These are phyloP conservation scores for Cyclophora punctaria DNA, from an alignment of 2,888 invertebrate genomes.

Conservation along the genomic window DNA sequence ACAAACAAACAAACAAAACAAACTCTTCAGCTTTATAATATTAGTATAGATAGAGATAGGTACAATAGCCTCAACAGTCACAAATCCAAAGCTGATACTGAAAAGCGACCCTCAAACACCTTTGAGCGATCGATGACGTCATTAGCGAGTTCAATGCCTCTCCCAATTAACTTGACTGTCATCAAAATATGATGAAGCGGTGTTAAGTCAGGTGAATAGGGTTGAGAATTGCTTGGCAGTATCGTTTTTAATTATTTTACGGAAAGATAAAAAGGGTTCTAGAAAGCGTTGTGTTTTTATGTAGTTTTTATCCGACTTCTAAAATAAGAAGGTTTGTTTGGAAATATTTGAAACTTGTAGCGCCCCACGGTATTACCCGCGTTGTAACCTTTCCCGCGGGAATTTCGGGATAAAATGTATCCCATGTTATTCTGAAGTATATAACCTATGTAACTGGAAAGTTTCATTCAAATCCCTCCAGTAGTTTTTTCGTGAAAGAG, in stretches of 20 bases:
- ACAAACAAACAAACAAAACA: too few relatives aligned
- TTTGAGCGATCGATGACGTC: slow-evolving; percentile 25
- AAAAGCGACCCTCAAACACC: slow-evolving; percentile 7
- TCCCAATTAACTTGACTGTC: slow-evolving; percentile 20
- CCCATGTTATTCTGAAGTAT: background rate
- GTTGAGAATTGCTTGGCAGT: background rate
- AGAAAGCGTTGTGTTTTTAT: background rate
- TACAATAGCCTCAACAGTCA: too few relatives aligned
- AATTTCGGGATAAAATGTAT: too few relatives aligned
- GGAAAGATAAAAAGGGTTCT: background rate
- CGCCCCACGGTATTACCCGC: too few relatives aligned
- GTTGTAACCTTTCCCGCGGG: too few relatives aligned
- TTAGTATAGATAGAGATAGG: too few relatives aligned
- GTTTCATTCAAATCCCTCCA: too few relatives aligned
- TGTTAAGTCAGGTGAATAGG: background rate
- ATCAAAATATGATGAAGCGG: background rate
- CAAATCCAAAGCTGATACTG: background rate
- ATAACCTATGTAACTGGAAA: background rate
- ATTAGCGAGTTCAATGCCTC: slow-evolving; percentile 19
- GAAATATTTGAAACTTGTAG: background rate
- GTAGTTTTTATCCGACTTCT: background rate
- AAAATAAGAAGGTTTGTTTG: background rate
- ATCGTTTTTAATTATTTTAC: slow-evolving; percentile 3
- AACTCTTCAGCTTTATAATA: too few relatives aligned
- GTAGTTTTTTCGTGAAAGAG: too few relatives aligned